Conservation (phyloP, 2,797 vertebrate genomes). For the Eospalax fontanierii region DNA sequence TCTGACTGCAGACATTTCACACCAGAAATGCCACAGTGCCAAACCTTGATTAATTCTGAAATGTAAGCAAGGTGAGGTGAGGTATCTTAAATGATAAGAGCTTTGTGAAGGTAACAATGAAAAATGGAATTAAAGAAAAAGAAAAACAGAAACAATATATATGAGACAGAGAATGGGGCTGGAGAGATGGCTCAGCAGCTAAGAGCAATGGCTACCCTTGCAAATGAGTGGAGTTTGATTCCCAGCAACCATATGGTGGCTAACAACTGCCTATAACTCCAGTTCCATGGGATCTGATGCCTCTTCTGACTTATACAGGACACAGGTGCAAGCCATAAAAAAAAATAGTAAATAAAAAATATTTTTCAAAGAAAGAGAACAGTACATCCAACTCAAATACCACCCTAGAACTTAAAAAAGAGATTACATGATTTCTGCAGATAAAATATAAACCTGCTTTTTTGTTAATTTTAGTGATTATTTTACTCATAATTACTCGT, state of each 20-base stretch:
- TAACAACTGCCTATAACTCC: too few relatives aligned
- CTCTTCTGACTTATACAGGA: too few relatives aligned
- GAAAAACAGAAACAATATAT: too few relatives aligned
- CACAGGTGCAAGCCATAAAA: too few relatives aligned
- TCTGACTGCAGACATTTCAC: not conserved
- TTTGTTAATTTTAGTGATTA: not conserved
- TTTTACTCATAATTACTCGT: not conserved
- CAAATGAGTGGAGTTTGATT: too few relatives aligned
- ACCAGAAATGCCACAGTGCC: not conserved
- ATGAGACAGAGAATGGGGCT: too few relatives aligned
- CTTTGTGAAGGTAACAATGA: not conserved
- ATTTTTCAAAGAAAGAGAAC: not conserved
- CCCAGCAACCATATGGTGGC: too few relatives aligned
- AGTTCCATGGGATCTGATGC: too few relatives aligned
- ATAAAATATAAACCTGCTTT: not conserved
- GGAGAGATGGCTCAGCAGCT: too few relatives aligned
- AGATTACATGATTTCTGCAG: not conserved
- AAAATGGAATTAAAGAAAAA: too few relatives aligned
- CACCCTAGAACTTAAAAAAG: not conserved
- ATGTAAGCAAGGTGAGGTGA: not conserved
- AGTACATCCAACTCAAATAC: not conserved
- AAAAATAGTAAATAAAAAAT: too few relatives aligned
- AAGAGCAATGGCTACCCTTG: too few relatives aligned
- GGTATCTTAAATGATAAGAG: not conserved
- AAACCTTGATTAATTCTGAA: not conserved